These are phyloP conservation scores for Margarornis squamiger DNA, from an alignment of 2,797 vertebrate genomes.

Conservation along the genomic window DNA sequence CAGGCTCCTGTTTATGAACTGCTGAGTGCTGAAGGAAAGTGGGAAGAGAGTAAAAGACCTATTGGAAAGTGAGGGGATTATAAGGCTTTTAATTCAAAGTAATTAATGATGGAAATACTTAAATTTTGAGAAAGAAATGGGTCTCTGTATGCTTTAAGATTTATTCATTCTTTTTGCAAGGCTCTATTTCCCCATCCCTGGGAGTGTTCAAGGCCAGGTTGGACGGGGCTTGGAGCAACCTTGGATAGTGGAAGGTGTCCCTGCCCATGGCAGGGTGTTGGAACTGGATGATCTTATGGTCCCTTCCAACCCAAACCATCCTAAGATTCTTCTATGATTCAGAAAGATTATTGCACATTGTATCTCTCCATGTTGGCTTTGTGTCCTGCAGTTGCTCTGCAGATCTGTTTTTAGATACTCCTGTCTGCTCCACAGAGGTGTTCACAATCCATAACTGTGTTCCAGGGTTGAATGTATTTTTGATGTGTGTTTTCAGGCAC, in stretches of 20 bases:
- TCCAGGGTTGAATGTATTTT: neutral
- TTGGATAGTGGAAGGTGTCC: fast-evolving
- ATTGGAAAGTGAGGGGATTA: neutral
- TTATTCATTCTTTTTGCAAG: neutral
- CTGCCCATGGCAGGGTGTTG: neutral
- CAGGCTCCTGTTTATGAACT: neutral
- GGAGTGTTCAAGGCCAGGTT: neutral
- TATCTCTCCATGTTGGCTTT: neutral
- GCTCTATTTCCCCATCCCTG: neutral
- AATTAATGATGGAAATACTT: neutral
- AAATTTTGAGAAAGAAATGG: neutral
- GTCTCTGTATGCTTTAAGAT: neutral
- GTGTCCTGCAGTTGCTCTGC: neutral
- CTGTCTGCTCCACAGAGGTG: neutral
- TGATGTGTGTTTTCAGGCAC: neutral
- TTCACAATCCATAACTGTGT: neutral
- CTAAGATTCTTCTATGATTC: neutral
- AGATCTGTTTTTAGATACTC: neutral
- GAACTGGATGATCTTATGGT: neutral
- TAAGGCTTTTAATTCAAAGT: neutral
- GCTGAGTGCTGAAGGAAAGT: neutral
- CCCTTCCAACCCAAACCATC: neutral
- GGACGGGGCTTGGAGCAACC: neutral
- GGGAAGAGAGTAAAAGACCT: neutral
- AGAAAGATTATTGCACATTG: neutral